Percentiles rank a stretch among this genome's conserved stretches.
Evolutionary conservation across 2,888 invertebrate species (phyloP).

Genomic region (Chalcis sispes): DNA sequence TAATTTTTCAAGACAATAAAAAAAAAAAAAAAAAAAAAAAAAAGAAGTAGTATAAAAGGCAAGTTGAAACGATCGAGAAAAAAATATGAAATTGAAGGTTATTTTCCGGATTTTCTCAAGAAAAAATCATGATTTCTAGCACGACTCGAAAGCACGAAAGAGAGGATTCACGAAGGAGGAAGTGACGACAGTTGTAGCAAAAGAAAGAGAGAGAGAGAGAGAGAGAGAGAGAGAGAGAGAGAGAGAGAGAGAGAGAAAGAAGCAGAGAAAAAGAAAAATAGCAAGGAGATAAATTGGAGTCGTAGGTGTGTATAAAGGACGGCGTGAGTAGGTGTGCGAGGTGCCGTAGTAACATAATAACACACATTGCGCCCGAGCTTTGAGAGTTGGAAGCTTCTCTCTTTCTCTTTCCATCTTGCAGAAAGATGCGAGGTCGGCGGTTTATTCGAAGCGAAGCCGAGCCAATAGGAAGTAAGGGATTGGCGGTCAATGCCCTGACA

Average conservation of each 20-base stretch:
- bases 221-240: not conserved
- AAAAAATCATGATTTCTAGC: not conserved
- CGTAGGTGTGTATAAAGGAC: not conserved
- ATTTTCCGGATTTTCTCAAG: not conserved
- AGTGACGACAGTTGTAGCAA: too few species aligned
- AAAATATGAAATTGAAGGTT: constrained; percentile 7
- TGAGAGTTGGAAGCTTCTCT: constrained; percentile 12
- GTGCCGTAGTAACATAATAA: constrained; percentile 58
- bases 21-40: too few species aligned
- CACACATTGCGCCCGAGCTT: constrained; percentile 49
- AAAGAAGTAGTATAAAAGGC: too few species aligned
- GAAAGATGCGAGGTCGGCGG: constrained; percentile 57
- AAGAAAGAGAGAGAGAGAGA: not conserved
- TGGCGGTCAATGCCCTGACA: constrained; percentile 73
- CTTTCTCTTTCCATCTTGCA: not conserved
- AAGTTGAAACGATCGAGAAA: too few species aligned
- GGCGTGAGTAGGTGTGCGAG: not conserved
- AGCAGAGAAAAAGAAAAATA: too few species aligned
- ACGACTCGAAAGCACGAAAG: not conserved
- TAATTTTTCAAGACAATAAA: too few species aligned
- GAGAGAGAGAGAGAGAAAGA: not conserved
- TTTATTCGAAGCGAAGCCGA: constrained; percentile 56
- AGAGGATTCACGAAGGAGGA: constrained; percentile 11
- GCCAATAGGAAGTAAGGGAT: constrained; percentile 63
- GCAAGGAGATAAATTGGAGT: not conserved